These are phyloP conservation scores for Myxocyprinus asiaticus DNA, from an alignment of 2,113 vertebrate genomes.

Conservation along the genomic window DNA sequence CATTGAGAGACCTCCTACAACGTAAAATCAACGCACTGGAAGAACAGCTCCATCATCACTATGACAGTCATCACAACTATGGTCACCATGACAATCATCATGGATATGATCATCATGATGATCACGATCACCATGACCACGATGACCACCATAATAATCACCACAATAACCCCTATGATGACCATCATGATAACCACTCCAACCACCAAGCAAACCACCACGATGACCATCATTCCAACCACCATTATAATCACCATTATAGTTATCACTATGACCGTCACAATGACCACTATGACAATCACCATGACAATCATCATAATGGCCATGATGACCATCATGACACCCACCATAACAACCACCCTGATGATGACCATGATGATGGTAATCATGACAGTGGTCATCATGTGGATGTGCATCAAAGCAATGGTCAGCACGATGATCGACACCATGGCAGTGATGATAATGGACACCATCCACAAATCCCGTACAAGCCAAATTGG, in stretches of 20 bases:
- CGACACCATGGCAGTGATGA: conserved; percentile 14
- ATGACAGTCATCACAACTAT: conserved; percentile 44
- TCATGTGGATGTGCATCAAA: conserved; percentile 23
- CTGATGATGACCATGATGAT: conserved; percentile 29
- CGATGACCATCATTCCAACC: conserved; percentile 12
- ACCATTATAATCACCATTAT: conserved; percentile 28
- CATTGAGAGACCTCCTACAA: conserved; percentile 76
- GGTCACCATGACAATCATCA: conserved; percentile 31
- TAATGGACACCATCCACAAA: conserved; percentile 41
- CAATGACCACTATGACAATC: conserved; percentile 28
- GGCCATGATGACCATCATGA: conserved; percentile 35
- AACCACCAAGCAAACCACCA: conserved; percentile 14
- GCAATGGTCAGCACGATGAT: conserved; percentile 25
- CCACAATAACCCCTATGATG: conserved; percentile 23
- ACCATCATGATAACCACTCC: conserved; percentile 24
- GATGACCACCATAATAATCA: conserved; percentile 36
- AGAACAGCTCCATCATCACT: conserved; percentile 75
- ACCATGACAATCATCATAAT: conserved; percentile 20
- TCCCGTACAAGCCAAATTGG: conserved; percentile 55
- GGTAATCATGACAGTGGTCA: conserved; percentile 23
- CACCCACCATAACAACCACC: conserved; percentile 23
- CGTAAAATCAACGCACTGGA: conserved; percentile 79
- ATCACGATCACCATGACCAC: conserved; percentile 37
- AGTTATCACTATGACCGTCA: not conserved
- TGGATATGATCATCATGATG: conserved; percentile 32